Percentiles rank a stretch among this genome's conserved stretches.
These are phyloP conservation scores for Epiblema foenella DNA, from an alignment of 2,888 invertebrate species.

Conservation along the genomic window DNA sequence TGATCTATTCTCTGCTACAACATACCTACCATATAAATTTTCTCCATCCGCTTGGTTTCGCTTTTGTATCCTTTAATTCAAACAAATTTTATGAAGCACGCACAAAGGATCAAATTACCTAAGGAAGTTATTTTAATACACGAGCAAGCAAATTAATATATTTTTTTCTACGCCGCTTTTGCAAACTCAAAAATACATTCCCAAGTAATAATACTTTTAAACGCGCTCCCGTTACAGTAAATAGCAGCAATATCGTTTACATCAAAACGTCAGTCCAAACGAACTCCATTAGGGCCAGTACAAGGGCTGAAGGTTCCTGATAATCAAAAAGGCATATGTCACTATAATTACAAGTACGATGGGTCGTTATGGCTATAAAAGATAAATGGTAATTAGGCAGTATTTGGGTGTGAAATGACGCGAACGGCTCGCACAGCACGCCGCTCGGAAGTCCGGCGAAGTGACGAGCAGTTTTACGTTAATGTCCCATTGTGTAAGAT, in stretches of 20 bases:
- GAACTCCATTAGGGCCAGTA: constrained; percentile 25
- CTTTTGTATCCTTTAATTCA: no score
- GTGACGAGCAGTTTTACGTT: constrained; percentile 22
- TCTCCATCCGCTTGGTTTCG: no score
- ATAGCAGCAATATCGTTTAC: constrained; percentile 17
- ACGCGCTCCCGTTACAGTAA: constrained; percentile 5
- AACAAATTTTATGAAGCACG: not conserved
- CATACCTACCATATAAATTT: no score
- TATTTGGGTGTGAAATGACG: constrained; percentile 33
- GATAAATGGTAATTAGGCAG: constrained; percentile 23
- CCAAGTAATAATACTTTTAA: constrained; percentile 10
- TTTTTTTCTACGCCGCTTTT: not conserved
- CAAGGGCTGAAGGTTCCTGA: not conserved
- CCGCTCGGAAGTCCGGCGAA: constrained; percentile 23
- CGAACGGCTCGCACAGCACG: constrained; percentile 12
- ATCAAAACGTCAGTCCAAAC: constrained; percentile 33
- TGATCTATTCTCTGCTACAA: no score
- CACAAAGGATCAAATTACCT: no score
- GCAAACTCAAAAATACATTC: not conserved
- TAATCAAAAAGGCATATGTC: not conserved
- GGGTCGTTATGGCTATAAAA: not conserved
- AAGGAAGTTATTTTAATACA: not conserved
- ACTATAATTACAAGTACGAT: no score
- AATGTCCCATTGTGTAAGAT: constrained; percentile 9
- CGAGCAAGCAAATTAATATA: not conserved